Base-by-base conservation (phyloP, 1,140 invertebrate species). In the fruit fly (Drosophila melanogaster) region DNA sequence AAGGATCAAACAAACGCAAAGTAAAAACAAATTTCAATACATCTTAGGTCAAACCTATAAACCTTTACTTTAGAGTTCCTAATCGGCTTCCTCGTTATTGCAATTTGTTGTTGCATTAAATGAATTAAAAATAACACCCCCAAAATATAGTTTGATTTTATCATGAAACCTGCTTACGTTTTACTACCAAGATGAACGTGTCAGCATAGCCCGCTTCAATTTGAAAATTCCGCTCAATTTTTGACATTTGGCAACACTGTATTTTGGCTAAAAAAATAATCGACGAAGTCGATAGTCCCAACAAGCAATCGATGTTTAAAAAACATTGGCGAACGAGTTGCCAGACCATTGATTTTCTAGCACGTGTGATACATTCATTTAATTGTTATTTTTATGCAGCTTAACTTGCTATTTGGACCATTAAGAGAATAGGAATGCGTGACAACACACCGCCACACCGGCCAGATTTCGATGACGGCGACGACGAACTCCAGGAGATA, bases 371-470 rank as follows among this genome's bases (percentile, higher is more conserved):
- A 44, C 41, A 26, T n/a, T 56, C 41, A 26, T n/a, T 56, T 24
- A 41, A 33, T 7, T 55, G 38, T 47, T 38, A 55, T 67, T 72
- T 54, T 22, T 55, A 41, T 7, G n/a, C 17, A 44, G 17, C 2
- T 50, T 11, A 3, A 11, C n/a, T 51, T 50, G 8, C 7, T 30
- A 3, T 0, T 19, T 35, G 11, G 30, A 49, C 15, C 51, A 24
- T 22, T 24, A 6, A 38, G 35, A 33, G 17, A 24, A 3, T 66
- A 11, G 44, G 7, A 2, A 92, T 92, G 90, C 81, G 75, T 15
- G 72, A 91, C 5, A 92, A 92, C 62, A 92, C 90, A 17, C 90
- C 90, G 19, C 90, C 90, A 7, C 80, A 87, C 49, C 70, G 72
- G 12, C 81, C 74, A 7, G 81, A 90, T 30, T 77, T 92, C 17